These are phyloP conservation scores for Zapornia atra DNA, from an alignment of 2,113 vertebrate species.

Conservation along the genomic window DNA sequence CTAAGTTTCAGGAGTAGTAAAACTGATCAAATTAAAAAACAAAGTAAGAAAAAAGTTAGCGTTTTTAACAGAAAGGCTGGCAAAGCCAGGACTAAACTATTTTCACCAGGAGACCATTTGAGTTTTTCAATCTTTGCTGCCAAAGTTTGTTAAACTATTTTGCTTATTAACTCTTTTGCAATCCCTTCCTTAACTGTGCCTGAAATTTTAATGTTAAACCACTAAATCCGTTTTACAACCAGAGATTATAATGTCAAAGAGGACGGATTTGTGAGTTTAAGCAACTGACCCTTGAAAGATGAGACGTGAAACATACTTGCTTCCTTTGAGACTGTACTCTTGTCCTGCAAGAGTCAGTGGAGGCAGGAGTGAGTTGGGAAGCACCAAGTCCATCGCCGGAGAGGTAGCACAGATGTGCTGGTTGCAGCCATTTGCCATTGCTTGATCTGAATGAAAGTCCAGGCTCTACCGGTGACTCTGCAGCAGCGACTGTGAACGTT, in stretches of 20 bases:
- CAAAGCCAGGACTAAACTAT: constrained; percentile 7
- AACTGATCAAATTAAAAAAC: constrained; percentile 9
- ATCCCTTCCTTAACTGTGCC: constrained; percentile 41
- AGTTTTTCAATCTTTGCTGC: constrained; percentile 29
- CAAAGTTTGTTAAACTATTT: constrained; percentile 53
- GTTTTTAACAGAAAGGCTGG: constrained; percentile 7
- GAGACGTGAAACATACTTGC: constrained; percentile 1
- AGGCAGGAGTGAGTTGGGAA: background rate
- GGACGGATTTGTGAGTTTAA: constrained; percentile 58
- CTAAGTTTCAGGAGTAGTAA: background rate
- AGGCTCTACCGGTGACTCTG: background rate
- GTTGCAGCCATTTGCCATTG: background rate
- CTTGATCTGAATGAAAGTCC: background rate
- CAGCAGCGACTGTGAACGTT: background rate
- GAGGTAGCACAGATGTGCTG: background rate
- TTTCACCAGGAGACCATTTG: background rate
- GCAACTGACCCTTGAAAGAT: constrained; percentile 8
- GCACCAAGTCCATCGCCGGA: background rate
- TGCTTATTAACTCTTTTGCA: constrained; percentile 58
- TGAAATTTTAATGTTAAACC: constrained; percentile 64
- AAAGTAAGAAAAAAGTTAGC: background rate
- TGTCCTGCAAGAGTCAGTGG: accelerated
- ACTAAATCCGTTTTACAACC: constrained; percentile 60
- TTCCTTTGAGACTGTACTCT: background rate
- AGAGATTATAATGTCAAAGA: constrained; percentile 49